A percentile compares a stretch with the other conserved stretches of the same genome.
phyloP scores from a whole-genome alignment of 2,113 vertebrate species.

The Pomatorhinus ruficollis region DNA sequence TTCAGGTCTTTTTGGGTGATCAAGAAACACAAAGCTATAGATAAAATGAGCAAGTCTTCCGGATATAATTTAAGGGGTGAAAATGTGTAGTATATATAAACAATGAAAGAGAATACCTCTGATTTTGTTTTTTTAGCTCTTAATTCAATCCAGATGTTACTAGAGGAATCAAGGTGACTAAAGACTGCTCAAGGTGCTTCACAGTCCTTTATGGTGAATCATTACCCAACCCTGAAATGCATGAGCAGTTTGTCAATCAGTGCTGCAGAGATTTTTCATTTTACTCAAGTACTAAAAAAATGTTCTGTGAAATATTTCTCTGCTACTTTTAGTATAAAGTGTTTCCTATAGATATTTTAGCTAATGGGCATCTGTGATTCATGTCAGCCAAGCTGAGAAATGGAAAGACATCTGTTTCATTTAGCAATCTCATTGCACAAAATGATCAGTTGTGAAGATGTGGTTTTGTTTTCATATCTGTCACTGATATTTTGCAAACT shows the following conservation, averaged over 20 bases:
- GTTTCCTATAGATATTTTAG: constrained; percentile 45
- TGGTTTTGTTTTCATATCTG: constrained; percentile 53
- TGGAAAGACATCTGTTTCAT: constrained; percentile 55
- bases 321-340: constrained; percentile 16
- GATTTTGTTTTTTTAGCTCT: not conserved
- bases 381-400: constrained; percentile 40
- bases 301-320: not conserved
- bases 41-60: not conserved
- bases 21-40: not conserved
- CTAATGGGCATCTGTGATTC: constrained; percentile 51
- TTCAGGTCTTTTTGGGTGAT: not conserved
- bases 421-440: constrained; percentile 35
- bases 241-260: not conserved
- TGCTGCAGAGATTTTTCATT: not conserved
- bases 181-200: not conserved
- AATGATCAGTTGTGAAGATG: constrained; percentile 59
- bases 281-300: not conserved
- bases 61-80: not conserved
- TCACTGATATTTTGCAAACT: constrained; percentile 54
- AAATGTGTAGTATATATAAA: not conserved
- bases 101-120: not conserved
- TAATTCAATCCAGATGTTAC: not conserved
- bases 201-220: not conserved
- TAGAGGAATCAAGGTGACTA: not conserved
- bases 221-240: not conserved